Conservation (phyloP, 2,888 invertebrate genomes). For the Tanaodytes sp. region DNA sequence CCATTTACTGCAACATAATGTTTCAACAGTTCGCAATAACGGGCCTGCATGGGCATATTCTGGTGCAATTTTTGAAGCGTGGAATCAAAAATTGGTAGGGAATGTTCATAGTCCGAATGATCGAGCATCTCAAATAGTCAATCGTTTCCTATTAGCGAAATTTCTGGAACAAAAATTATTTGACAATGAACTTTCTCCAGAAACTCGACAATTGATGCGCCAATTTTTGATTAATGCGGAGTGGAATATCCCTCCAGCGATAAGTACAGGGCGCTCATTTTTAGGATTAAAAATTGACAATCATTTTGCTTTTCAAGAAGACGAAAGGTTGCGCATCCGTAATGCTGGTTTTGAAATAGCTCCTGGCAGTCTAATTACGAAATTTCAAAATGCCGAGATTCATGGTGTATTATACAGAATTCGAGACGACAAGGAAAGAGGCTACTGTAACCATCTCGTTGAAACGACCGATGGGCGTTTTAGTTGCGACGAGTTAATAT, state of each 20-base stretch:
- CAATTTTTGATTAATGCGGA: background rate
- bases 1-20: slow-evolving; percentile 17
- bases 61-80: slow-evolving; percentile 12
- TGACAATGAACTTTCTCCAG: background rate
- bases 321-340: background rate
- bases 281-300: background rate
- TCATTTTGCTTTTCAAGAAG: background rate
- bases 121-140: slow-evolving; percentile 22
- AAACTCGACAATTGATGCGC: background rate
- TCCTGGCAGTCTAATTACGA: background rate
- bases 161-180: background rate
- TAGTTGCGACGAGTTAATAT: slow-evolving; percentile 6
- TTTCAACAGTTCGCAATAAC: slow-evolving; percentile 15
- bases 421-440: background rate
- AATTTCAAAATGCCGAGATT: slow-evolving; percentile 9
- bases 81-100: slow-evolving; percentile 7
- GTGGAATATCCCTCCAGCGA: slow-evolving; percentile 9
- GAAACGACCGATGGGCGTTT: background rate
- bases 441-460: slow-evolving; percentile 2
- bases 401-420: slow-evolving; percentile 14
- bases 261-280: slow-evolving; percentile 14
- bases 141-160: slow-evolving; percentile 18
- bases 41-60: slow-evolving; percentile 26
- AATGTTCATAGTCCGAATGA: slow-evolving; percentile 23
- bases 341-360: slow-evolving; percentile 1